Conservation (phyloP, 2,888 invertebrate genomes). For the Drosophila robusta region DNA sequence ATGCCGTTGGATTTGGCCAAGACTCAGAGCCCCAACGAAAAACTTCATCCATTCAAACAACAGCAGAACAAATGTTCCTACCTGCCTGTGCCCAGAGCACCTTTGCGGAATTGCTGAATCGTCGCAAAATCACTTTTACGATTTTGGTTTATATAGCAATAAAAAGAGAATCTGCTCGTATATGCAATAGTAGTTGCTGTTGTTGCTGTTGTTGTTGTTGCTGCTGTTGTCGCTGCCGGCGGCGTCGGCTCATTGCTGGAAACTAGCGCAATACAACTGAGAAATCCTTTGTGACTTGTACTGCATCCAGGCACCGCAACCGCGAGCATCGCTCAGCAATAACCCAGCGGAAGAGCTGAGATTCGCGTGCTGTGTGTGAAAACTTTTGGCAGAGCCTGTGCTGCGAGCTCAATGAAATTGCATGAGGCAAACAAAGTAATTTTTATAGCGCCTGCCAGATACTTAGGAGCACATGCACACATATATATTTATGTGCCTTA, state of each 20-base stretch:
- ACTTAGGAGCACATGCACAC: slow-evolving; percentile 4
- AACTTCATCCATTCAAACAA: slow-evolving; percentile 34
- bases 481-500: background rate
- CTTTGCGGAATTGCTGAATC: slow-evolving; percentile 69
- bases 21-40: background rate
- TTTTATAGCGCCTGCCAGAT: slow-evolving; percentile 64
- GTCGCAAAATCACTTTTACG: slow-evolving; percentile 80
- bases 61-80: slow-evolving; percentile 38
- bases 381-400: slow-evolving; percentile 61
- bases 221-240: background rate
- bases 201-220: slow-evolving; percentile 11
- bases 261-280: slow-evolving; percentile 78
- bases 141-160: slow-evolving; percentile 76
- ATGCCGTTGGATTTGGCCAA: background rate
- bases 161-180: slow-evolving; percentile 47
- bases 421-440: slow-evolving; percentile 79
- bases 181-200: slow-evolving; percentile 16
- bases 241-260: slow-evolving; percentile 6
- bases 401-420: slow-evolving; percentile 73
- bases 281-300: slow-evolving; percentile 64
- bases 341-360: slow-evolving; percentile 39
- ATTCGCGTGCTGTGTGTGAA: slow-evolving; percentile 60
- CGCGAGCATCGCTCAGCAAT: background rate
- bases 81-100: slow-evolving; percentile 44
- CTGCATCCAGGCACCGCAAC: background rate